Evolutionary conservation across 2,888 invertebrate species (phyloP), one percentile per base, ranked within the genome.

Genomic region (Hesperia comma): DNA sequence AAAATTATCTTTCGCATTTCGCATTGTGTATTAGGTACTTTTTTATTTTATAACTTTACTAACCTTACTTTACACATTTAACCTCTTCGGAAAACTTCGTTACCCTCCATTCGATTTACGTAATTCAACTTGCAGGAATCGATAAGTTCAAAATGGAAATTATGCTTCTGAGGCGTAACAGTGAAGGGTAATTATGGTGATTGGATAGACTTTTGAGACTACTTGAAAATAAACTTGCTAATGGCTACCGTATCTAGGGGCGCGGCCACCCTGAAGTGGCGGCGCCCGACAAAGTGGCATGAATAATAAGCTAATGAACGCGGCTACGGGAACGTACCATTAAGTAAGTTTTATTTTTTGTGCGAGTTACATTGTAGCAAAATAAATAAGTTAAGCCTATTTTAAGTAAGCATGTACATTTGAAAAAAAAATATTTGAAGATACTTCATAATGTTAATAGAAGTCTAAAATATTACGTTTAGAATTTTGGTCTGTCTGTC

Each of bases 161-260:
- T 58, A 60, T 54, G 60, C 43, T 66, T 66, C 60, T 66, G 33
- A 58, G 53, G 66, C 66, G 66, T 60, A 60, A 60, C 58, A 66
- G 26, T 66, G 66, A 66, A 60, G 66, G 64, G 66, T 66, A 60
- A 66, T 66, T 66, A 66, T 66, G 66, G 66, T 66, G 60, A 66
- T 66, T 66, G 66, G 66, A 60, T 66, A 66, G 66, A 66, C 66
- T 66, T 66, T 66, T 60, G 54, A 60, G 58, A 60, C 58, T 60
- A 60, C 64, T 64, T 64, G 64, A 58, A 64, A 58, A 58, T 64
- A 58, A 64, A 64, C 58, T 64, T 64, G 58, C 58, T 64, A 64
- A 64, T 64, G 56, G 58, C 64, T 58, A 58, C 58, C 58, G 64
- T 64, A 64, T 58, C 63, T 12, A 57, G 57, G 55, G 63, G 63